phyloP scores from a whole-genome alignment of 64 coral and sea anemone species.

The Montipora cactus region DNA sequence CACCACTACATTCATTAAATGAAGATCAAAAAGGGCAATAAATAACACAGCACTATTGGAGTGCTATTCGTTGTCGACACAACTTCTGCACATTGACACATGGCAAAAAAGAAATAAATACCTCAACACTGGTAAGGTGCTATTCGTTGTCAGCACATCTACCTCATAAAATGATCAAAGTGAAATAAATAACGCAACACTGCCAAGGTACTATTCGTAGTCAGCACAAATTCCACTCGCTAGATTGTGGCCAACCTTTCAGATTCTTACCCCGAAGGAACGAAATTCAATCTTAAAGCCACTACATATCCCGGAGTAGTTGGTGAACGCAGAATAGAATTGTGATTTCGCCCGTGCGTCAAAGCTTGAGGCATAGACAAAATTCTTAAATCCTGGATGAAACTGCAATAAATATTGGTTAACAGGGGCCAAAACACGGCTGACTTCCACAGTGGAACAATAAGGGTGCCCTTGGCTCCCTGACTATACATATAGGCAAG shows the following conservation, averaged over 20 bases:
- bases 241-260: not conserved
- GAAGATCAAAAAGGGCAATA: too few relatives aligned
- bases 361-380: not conserved
- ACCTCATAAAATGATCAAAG: too few relatives aligned
- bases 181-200: too few relatives aligned
- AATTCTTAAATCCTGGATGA: not conserved
- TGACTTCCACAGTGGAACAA: conserved; percentile 51
- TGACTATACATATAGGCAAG: conserved; percentile 24
- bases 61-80: too few relatives aligned
- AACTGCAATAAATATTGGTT: not conserved
- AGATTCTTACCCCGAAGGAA: not conserved
- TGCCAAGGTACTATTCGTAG: too few relatives aligned
- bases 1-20: too few relatives aligned
- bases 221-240: not conserved
- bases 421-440: conserved; percentile 67
- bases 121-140: too few relatives aligned
- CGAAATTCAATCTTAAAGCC: not conserved
- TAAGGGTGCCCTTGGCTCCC: conserved; percentile 5
- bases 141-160: too few relatives aligned
- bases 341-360: not conserved
- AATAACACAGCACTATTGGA: too few relatives aligned
- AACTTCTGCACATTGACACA: too few relatives aligned
- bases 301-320: not conserved
- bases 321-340: not conserved
- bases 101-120: too few relatives aligned